Evolutionary conservation across 2,113 vertebrate genomes (phyloP).

Genomic region (Lagenorhynchus albirostris): DNA sequence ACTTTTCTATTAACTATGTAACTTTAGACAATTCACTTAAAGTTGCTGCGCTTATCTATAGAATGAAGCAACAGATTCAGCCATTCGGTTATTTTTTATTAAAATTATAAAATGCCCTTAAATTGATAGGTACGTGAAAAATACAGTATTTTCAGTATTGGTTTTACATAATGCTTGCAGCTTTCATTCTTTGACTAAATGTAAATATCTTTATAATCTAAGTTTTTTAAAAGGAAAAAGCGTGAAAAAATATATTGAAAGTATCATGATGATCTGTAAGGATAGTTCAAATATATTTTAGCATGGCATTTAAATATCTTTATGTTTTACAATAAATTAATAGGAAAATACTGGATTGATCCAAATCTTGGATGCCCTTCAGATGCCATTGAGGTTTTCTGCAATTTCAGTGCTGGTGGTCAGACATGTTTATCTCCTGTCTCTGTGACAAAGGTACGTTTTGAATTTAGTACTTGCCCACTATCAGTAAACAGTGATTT

Average conservation of each 20-base stretch:
- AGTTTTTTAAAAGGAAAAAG: not conserved
- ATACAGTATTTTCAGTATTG: not conserved
- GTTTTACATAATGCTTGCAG: not conserved
- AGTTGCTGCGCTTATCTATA: not conserved
- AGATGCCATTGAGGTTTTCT: slow-evolving; percentile 97
- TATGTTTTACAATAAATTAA: slow-evolving; percentile 47
- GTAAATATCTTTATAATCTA: not conserved
- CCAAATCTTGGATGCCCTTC: slow-evolving; percentile 97
- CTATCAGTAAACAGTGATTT: not conserved
- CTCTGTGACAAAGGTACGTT: slow-evolving; percentile 89
- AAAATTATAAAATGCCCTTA: slow-evolving; percentile 13
- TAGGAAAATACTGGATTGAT: slow-evolving; percentile 98
- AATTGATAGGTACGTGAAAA: not conserved
- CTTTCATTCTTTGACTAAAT: not conserved
- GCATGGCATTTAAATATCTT: slow-evolving; percentile 29
- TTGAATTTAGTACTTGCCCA: not conserved
- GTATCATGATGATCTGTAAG: not conserved
- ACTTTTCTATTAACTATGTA: not conserved
- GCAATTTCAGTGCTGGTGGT: slow-evolving; percentile 97
- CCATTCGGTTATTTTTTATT: slow-evolving; percentile 1
- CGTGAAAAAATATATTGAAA: not conserved
- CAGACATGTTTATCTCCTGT: slow-evolving; percentile 94
- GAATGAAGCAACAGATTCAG: not conserved
- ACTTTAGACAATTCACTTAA: slow-evolving; percentile 4
- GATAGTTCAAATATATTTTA: slow-evolving; percentile 21